Percentiles rank a stretch among this genome's conserved stretches.
Conservation (phyloP, 2,797 vertebrate species). For the Gila robusta region DNA sequence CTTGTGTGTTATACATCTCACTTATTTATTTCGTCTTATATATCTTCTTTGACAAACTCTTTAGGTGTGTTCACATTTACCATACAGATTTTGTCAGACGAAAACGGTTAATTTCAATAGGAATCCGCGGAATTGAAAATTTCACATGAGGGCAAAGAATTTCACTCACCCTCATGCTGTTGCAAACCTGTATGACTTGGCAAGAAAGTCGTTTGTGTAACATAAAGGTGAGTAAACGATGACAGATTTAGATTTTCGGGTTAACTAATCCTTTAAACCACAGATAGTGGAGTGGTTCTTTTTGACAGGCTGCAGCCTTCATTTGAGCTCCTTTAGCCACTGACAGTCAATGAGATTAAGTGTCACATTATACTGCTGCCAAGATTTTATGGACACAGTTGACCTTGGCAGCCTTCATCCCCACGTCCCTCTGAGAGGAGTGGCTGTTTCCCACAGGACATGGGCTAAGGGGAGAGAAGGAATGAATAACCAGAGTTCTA, state of each 20-base stretch:
- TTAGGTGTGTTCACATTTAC: not conserved
- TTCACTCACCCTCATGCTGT: conserved; percentile 9
- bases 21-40: not conserved
- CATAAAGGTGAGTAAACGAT: conserved; percentile 8
- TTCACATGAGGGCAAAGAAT: not conserved
- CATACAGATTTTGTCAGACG: not conserved
- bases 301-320: conserved; percentile 22
- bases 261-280: conserved; percentile 16
- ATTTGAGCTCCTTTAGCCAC: conserved; percentile 22
- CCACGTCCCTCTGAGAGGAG: conserved; percentile 33
- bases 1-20: not conserved
- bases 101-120: not conserved
- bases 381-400: conserved; percentile 47
- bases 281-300: not conserved
- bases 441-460: conserved; percentile 41
- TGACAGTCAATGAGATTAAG: conserved; percentile 39
- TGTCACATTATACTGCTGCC: conserved; percentile 42
- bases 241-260: not conserved
- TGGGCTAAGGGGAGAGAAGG: not conserved
- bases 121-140: not conserved
- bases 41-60: not conserved
- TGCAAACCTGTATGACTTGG: not conserved
- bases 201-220: not conserved
- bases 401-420: conserved; percentile 40
- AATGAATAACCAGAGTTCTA: conserved; percentile 23